Base-by-base conservation (phyloP, 2,888 invertebrate genomes). In the Hydriomena furcata region DNA sequence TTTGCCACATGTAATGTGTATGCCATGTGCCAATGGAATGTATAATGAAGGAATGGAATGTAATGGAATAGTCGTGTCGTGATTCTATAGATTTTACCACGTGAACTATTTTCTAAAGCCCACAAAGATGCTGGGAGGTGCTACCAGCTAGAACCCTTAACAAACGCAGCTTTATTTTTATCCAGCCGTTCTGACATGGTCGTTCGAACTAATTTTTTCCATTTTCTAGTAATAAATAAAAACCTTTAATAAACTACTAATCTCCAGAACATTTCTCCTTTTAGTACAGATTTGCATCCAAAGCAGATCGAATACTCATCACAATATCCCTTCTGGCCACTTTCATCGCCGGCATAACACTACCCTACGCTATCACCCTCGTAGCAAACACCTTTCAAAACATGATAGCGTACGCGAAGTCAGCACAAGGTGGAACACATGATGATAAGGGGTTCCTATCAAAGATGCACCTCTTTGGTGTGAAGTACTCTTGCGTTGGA, bases 221-320 rank as follows among this genome's bases (percentile, higher is more conserved):
- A n/a, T n/a, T n/a, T n/a, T n/a, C n/a, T n/a, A n/a, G n/a, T n/a
- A n/a, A n/a, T n/a, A n/a, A n/a, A n/a, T n/a, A n/a, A n/a, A n/a
- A 12, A 5, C 11, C 5, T 30, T 32, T 1, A 8, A 17, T 32
- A 13, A 30, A 30, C 7, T n/a, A 42, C 42, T 44, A 38, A 24
- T 31, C 11, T 11, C 28, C 31, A 24, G 5, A 21, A 42, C n/a
- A n/a, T n/a, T n/a, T n/a, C 12, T 24, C 12, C 3, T 46, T 52
- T 20, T 79, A 94, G 94, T 95, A 92, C 68, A 91, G 93, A 67
- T 95, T 93, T 78, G 82, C 95, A 11, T 91, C 91, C 7, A 72
- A 56, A 13, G 72, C 66, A 36, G 94, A 95, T 69, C 90, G 82
- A 63, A 55, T 86, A 0, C 74, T 93, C 34, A 91, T 95, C 47